A percentile compares a stretch with the other conserved stretches of the same genome.
Conservation (phyloP, 2,113 vertebrate genomes). For the Limnothrissa miodon region DNA sequence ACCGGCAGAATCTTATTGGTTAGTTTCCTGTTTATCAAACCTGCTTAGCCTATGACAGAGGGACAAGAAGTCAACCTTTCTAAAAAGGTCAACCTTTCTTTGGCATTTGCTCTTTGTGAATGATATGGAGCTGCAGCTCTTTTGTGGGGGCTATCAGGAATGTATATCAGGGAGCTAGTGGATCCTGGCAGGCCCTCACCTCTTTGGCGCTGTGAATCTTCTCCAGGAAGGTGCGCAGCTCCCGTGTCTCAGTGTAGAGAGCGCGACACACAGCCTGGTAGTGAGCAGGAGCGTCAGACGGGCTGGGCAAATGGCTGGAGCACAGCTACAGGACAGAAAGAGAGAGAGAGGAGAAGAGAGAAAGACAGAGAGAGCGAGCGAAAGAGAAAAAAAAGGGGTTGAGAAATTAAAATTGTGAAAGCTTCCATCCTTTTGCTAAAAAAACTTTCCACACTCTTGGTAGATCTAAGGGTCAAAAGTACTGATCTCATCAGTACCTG, state of each 20-base stretch:
- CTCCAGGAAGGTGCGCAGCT: conserved; percentile 90
- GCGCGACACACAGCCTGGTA: conserved; percentile 97
- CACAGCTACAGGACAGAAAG: conserved; percentile 75
- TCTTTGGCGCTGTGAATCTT: conserved; percentile 97
- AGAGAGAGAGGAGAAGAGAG: not conserved
- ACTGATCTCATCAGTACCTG: not conserved
- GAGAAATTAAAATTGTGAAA: not conserved
- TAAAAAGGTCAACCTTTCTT: not conserved
- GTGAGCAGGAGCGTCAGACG: conserved; percentile 83
- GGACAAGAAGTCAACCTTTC: not conserved
- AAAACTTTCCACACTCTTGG: not conserved
- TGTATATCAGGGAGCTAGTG: not conserved
- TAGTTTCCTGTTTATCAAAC: not conserved
- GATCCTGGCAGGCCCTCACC: conserved; percentile 65
- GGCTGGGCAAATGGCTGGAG: conserved; percentile 82
- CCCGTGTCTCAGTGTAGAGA: conserved; percentile 94
- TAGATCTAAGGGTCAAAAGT: not conserved
- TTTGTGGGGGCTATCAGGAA: not conserved
- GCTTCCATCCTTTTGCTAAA: not conserved
- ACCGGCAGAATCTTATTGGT: not conserved
- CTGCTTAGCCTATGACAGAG: not conserved
- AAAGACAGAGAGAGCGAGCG: not conserved
- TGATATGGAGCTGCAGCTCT: too few species aligned
- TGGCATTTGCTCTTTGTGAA: too few species aligned
- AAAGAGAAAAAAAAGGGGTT: not conserved